A percentile compares a stretch with the other conserved stretches of the same genome.
phyloP scores from a whole-genome alignment of 2,113 vertebrate genomes.

The Gasterosteus nipponicus region DNA sequence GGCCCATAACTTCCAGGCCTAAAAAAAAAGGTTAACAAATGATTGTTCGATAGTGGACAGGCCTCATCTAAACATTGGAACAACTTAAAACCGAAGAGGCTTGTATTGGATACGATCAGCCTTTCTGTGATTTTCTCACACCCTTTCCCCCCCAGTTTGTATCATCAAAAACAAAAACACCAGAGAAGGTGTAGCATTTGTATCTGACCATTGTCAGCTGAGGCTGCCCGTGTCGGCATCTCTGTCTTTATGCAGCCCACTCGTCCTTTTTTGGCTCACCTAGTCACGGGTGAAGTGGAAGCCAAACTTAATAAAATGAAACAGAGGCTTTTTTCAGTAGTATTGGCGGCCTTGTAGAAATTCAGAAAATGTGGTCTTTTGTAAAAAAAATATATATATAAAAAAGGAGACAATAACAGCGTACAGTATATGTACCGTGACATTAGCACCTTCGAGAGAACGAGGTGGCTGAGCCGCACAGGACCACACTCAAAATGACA shows the following conservation, averaged over 20 bases:
- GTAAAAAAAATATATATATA: constrained; percentile 30
- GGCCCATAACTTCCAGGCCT: constrained; percentile 31
- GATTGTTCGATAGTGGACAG: constrained; percentile 3
- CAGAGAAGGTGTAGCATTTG: constrained; percentile 60
- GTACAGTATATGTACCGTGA: constrained; percentile 48
- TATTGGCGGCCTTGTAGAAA: constrained; percentile 63
- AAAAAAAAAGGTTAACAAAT: constrained; percentile 33
- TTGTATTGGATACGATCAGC: constrained; percentile 54
- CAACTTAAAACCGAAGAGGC: constrained; percentile 59
- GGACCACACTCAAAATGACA: constrained; percentile 51
- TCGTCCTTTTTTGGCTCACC: constrained; percentile 40
- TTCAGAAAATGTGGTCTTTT: constrained; percentile 70
- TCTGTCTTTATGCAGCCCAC: constrained; percentile 58
- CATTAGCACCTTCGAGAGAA: constrained; percentile 49
- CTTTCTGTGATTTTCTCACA: constrained; percentile 55
- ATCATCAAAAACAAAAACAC: constrained; percentile 54
- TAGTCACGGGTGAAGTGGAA: constrained; percentile 46
- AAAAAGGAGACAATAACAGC: constrained; percentile 49
- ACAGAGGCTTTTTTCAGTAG: constrained; percentile 55
- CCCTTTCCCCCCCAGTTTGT: constrained; percentile 37
- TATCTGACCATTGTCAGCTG: constrained; percentile 63
- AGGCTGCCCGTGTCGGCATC: constrained; percentile 56
- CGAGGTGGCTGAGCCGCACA: constrained; percentile 46
- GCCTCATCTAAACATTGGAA: constrained; percentile 59
- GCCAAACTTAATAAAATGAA: constrained; percentile 41